phyloP scores from a whole-genome alignment of 2,797 vertebrate genomes.

The Tenualosa ilisha region DNA sequence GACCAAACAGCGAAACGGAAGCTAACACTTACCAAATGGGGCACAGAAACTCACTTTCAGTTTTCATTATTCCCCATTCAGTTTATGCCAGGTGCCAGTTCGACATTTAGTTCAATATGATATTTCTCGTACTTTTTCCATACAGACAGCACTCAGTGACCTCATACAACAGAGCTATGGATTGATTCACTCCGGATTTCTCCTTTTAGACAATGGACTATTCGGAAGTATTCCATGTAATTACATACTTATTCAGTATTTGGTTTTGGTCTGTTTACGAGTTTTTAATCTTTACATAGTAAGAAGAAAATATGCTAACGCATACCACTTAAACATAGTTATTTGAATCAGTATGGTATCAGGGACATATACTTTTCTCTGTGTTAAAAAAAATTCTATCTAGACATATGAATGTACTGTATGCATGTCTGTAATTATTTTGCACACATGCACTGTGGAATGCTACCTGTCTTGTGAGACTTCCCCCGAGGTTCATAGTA shows the following conservation, averaged over 20 bases:
- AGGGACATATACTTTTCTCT: not conserved
- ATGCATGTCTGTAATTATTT: not conserved
- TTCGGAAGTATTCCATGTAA: not conserved
- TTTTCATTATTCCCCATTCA: too few species aligned
- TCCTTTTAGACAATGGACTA: not conserved
- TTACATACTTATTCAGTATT: too few species aligned
- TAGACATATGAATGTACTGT: not conserved
- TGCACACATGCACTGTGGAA: not conserved
- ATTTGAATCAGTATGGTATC: not conserved
- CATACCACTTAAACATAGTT: not conserved
- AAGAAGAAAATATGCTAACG: not conserved
- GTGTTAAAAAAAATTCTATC: not conserved
- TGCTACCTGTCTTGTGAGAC: constrained; percentile 95
- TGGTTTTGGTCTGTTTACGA: too few species aligned
- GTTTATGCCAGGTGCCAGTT: too few species aligned
- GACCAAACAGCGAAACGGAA: too few species aligned
- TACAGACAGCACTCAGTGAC: too few species aligned
- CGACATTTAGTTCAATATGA: too few species aligned
- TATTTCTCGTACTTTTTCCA: too few species aligned
- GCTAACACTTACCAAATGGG: too few species aligned
- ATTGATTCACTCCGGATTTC: too few species aligned
- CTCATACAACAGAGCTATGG: too few species aligned
- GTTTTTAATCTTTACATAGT: not conserved
- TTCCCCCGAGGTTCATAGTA: constrained; percentile 98
- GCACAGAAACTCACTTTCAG: too few species aligned